Conservation (phyloP, 2,113 vertebrate genomes). For the Tricholaema leucomelas region DNA sequence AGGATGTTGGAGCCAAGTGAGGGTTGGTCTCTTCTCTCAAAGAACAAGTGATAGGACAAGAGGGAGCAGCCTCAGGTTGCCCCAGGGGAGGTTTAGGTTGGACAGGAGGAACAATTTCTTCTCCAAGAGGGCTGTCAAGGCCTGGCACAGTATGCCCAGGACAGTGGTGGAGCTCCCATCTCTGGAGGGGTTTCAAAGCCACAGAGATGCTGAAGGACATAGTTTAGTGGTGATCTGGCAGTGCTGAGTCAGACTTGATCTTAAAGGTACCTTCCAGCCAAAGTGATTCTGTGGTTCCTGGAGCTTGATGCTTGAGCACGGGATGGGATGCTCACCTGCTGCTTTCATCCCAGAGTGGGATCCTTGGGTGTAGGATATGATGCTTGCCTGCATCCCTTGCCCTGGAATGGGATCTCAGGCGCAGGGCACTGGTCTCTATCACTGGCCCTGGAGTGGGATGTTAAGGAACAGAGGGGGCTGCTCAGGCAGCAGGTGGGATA, state of each 20-base stretch:
- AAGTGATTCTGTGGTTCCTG: neutral
- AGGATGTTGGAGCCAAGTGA: neutral
- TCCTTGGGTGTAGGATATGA: neutral
- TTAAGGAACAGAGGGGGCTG: neutral
- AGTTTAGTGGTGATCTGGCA: neutral
- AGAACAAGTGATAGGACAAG: neutral
- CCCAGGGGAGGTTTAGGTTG: neutral
- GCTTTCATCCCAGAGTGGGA: neutral
- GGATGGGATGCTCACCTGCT: fast-evolving
- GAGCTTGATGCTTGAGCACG: neutral
- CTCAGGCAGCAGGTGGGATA: neutral
- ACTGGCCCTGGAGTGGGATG: fast-evolving
- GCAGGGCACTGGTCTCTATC: fast-evolving
- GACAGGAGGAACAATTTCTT: neutral
- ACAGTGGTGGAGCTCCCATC: neutral
- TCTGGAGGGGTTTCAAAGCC: neutral
- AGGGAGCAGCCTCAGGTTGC: neutral
- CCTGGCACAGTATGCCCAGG: neutral
- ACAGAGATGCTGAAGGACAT: neutral
- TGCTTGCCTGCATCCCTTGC: neutral
- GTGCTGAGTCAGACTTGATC: neutral
- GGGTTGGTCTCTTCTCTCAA: neutral
- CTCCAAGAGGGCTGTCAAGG: neutral
- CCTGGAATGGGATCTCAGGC: too few relatives aligned
- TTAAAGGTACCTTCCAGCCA: neutral